Evolutionary conservation across 2,113 vertebrate species (phyloP).

Genomic region (Phylloscopus whistleri): DNA sequence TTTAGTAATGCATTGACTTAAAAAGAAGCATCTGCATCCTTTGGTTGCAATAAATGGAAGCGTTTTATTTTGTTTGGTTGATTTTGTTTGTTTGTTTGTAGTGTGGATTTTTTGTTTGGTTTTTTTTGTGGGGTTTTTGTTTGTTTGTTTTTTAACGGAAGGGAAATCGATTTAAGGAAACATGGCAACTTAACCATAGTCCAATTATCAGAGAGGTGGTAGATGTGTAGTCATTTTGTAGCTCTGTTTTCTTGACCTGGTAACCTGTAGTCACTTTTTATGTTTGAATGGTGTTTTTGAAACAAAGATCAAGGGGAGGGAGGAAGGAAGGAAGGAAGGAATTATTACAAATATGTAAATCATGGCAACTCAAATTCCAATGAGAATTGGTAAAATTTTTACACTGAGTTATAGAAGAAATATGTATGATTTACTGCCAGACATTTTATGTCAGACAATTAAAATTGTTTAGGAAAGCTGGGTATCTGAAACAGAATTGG

Average conservation of each 20-base stretch:
- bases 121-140: no score
- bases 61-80: no score
- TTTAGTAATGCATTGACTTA: not conserved
- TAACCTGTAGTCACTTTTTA: not conserved
- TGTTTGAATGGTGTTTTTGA: not conserved
- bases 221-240: not conserved
- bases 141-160: not conserved
- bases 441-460: constrained; percentile 44
- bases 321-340: not conserved
- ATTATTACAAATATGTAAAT: not conserved
- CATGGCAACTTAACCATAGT: accelerated
- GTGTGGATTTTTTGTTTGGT: no score
- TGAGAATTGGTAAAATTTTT: not conserved
- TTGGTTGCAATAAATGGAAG: not conserved
- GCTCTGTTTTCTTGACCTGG: not conserved
- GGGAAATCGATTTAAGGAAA: not conserved
- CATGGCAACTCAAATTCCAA: not conserved
- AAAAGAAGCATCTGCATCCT: not conserved
- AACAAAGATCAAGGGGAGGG: not conserved
- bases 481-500: not conserved
- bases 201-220: not conserved
- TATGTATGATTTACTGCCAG: constrained; percentile 8
- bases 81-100: not conserved
- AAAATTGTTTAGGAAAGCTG: constrained; percentile 40
- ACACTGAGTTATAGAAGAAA: not conserved